phyloP scores from a whole-genome alignment of 2,113 vertebrate genomes.

The Sinocyclocheilus anshuiensis region DNA sequence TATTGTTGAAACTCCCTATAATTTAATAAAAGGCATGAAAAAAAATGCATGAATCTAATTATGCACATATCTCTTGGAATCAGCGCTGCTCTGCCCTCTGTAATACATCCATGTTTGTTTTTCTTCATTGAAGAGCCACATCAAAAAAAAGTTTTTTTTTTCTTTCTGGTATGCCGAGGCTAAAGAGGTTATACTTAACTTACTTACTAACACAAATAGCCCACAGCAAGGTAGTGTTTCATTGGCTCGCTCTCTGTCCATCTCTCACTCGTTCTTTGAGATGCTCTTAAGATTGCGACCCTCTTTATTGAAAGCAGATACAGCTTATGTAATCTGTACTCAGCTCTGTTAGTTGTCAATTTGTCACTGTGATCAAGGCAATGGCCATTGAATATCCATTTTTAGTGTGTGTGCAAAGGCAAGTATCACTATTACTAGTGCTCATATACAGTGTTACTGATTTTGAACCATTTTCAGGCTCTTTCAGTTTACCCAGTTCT shows the following conservation, averaged over 20 bases:
- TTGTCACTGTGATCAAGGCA: neutral
- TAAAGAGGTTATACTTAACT: slow-evolving; percentile 91
- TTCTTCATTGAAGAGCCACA: slow-evolving; percentile 80
- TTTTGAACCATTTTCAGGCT: no score
- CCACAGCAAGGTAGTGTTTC: slow-evolving; percentile 67
- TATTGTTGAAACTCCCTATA: slow-evolving; percentile 44
- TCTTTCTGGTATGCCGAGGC: slow-evolving; percentile 83
- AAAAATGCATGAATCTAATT: slow-evolving; percentile 79
- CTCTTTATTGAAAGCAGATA: slow-evolving; percentile 18
- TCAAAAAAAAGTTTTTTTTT: slow-evolving; percentile 65
- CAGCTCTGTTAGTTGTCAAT: slow-evolving; percentile 2
- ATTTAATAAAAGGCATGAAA: slow-evolving; percentile 61
- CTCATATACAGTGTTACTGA: no score
- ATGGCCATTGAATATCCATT: neutral
- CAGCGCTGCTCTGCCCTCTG: slow-evolving; percentile 77
- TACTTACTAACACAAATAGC: slow-evolving; percentile 92
- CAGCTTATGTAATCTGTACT: neutral
- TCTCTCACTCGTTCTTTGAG: slow-evolving; percentile 1
- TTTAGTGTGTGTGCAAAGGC: no score
- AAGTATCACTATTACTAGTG: no score
- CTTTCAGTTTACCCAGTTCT: no score
- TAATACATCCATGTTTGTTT: slow-evolving; percentile 79
- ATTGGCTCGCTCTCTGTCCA: slow-evolving; percentile 1
- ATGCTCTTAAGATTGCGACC: neutral
- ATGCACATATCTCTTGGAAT: slow-evolving; percentile 84